Evolutionary conservation across 2,888 invertebrate genomes (phyloP).

Genomic region (Melikaiella ostensackeni): DNA sequence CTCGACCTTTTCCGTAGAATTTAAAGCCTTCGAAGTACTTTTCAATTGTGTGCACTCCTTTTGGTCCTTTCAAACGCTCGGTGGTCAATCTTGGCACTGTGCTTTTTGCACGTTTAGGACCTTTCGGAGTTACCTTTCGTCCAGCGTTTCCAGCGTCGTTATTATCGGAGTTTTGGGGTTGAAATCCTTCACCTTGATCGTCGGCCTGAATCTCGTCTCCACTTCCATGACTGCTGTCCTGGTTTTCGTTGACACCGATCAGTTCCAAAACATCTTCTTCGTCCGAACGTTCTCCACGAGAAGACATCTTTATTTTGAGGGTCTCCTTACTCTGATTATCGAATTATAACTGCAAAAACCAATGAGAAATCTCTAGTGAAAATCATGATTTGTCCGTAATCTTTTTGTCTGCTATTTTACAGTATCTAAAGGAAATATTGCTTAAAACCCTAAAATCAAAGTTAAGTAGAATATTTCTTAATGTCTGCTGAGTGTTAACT

Average conservation of each 20-base stretch:
- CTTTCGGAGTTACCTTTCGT: slow-evolving; percentile 49
- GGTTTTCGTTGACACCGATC: slow-evolving; percentile 11
- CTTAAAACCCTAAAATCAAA: no score
- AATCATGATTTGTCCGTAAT: background rate
- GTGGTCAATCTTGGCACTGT: slow-evolving; percentile 79
- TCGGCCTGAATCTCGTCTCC: slow-evolving; percentile 2
- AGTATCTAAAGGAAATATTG: no score
- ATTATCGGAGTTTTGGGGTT: slow-evolving; percentile 37
- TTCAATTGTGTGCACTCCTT: slow-evolving; percentile 90
- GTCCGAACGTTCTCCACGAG: slow-evolving; percentile 8
- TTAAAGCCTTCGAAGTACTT: slow-evolving; percentile 89
- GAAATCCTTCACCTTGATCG: background rate
- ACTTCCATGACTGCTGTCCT: background rate
- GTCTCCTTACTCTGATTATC: background rate
- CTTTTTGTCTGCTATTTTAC: no score
- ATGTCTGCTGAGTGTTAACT: no score
- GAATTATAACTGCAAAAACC: background rate
- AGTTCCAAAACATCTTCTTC: slow-evolving; percentile 28
- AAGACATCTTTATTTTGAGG: slow-evolving; percentile 6
- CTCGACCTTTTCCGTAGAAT: slow-evolving; percentile 89
- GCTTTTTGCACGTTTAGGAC: slow-evolving; percentile 61
- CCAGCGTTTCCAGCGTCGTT: slow-evolving; percentile 43
- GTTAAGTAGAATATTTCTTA: no score
- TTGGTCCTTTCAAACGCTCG: slow-evolving; percentile 85
- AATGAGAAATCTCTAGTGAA: background rate